Conservation (phyloP, 2,113 vertebrate genomes). For the Chamaea fasciata region DNA sequence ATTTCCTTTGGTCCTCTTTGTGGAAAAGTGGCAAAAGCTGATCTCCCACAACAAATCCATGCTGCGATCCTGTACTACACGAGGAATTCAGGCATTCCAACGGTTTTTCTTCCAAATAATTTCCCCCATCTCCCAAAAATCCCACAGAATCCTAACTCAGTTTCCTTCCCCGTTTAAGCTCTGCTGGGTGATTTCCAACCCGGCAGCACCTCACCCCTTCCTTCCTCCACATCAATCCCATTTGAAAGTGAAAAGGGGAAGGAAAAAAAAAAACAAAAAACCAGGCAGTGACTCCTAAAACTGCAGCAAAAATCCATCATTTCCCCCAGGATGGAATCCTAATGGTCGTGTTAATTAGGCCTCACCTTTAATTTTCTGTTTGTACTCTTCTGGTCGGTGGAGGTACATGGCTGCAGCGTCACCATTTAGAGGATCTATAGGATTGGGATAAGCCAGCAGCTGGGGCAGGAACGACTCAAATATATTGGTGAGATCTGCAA, state of each 20-base stretch:
- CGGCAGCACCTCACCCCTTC: not conserved
- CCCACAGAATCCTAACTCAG: accelerated
- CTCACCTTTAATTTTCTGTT: conserved; percentile 99
- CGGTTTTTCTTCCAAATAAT: accelerated
- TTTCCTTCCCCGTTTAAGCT: not conserved
- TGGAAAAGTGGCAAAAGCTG: not conserved
- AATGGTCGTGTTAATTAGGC: accelerated
- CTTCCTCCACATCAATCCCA: not conserved
- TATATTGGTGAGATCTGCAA: conserved; percentile 96
- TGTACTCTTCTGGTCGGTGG: conserved; percentile 98
- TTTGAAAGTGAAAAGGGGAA: accelerated
- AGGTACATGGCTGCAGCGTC: conserved; percentile 99
- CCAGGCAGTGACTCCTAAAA: accelerated
- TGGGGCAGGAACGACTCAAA: conserved; percentile 99
- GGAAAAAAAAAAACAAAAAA: not conserved
- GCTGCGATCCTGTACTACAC: accelerated
- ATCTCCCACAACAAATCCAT: not conserved
- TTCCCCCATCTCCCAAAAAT: not conserved
- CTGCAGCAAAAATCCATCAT: accelerated
- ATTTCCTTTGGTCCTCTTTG: not conserved
- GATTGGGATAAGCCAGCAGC: conserved; percentile 96
- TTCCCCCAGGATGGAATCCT: not conserved
- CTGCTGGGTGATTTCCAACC: not conserved
- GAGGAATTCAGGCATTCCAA: not conserved
- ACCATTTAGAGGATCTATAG: conserved; percentile 96